Conservation (phyloP, 1,140 invertebrate genomes). For the Asobara japonica region DNA sequence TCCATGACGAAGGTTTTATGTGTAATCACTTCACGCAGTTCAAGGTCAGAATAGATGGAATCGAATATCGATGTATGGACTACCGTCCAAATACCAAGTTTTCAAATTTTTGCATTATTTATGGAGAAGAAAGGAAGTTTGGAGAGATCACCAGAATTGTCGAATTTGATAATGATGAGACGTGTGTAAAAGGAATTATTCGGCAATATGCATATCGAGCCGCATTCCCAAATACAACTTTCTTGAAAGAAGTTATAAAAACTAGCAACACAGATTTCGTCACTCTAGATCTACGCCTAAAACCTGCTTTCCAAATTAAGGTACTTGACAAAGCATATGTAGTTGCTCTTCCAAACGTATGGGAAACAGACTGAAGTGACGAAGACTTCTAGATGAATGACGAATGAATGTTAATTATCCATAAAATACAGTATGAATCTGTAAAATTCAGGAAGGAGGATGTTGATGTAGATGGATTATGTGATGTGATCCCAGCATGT, state of each 20-base stretch:
- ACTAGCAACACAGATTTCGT: background rate
- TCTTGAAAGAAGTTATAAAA: background rate
- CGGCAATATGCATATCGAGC: background rate
- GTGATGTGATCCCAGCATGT: too few species aligned
- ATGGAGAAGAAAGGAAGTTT: background rate
- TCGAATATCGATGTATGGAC: background rate
- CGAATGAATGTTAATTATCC: too few species aligned
- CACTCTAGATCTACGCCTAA: background rate
- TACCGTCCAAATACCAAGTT: background rate
- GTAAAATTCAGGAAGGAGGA: too few species aligned
- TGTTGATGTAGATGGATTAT: too few species aligned
- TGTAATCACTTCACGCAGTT: background rate
- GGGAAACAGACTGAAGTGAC: slow-evolving; percentile 11
- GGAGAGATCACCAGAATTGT: background rate
- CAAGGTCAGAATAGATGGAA: slow-evolving; percentile 12
- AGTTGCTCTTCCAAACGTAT: background rate
- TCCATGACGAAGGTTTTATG: background rate
- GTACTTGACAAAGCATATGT: too few species aligned
- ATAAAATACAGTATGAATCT: too few species aligned
- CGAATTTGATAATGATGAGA: background rate
- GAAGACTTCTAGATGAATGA: too few species aligned
- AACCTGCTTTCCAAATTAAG: too few species aligned
- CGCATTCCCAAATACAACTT: background rate
- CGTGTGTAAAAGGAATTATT: background rate
- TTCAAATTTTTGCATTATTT: background rate